These are phyloP conservation scores for Heterodera filipjevi DNA, from an alignment of 2,888 invertebrate genomes.

Conservation along the genomic window DNA sequence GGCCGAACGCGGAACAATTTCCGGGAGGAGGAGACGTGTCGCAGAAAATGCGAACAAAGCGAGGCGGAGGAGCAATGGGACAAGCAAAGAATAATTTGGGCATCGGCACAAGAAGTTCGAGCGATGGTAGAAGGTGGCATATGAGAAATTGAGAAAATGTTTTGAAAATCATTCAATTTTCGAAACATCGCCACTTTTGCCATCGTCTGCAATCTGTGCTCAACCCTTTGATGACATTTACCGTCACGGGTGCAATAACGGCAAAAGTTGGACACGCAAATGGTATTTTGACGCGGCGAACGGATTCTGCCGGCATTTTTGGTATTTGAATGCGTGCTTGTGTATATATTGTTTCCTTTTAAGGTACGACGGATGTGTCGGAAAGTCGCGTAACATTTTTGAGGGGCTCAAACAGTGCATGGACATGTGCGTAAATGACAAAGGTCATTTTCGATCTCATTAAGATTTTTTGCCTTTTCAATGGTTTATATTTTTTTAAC, in stretches of 20 bases:
- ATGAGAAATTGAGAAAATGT: background rate
- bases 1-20: slow-evolving; percentile 51
- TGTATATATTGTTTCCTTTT: slow-evolving; percentile 42
- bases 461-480: background rate
- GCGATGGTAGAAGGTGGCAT: background rate
- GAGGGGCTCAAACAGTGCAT: slow-evolving; percentile 17
- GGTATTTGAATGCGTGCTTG: background rate
- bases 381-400: slow-evolving; percentile 57
- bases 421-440: slow-evolving; percentile 19
- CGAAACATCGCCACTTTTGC: background rate
- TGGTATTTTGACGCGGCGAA: slow-evolving; percentile 53
- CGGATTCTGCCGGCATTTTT: slow-evolving; percentile 45
- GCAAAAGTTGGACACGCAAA: slow-evolving; percentile 52
- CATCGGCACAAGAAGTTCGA: background rate
- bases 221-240: slow-evolving; percentile 56
- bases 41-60: slow-evolving; percentile 32
- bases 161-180: background rate
- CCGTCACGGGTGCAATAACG: slow-evolving; percentile 54
- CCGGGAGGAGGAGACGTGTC: slow-evolving; percentile 52
- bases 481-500: background rate
- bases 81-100: background rate
- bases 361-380: slow-evolving; percentile 59
- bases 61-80: background rate
- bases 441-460: background rate
- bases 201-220: background rate